Conservation (phyloP, 2,888 invertebrate species). For the Lobophora halterata region DNA sequence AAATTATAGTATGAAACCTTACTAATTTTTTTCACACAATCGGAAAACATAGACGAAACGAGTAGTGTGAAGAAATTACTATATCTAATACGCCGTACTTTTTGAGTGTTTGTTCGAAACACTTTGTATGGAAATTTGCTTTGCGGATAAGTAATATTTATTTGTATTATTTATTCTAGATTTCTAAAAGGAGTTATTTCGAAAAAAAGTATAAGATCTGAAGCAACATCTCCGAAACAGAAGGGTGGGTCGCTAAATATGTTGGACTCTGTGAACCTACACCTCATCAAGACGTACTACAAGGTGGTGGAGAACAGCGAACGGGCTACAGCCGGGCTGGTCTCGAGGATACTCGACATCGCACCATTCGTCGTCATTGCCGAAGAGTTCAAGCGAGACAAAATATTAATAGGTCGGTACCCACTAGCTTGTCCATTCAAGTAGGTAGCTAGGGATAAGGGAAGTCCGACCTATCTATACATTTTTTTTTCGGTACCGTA, state of each 20-base stretch:
- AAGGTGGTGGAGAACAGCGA: conserved; percentile 78
- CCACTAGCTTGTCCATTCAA: too few species aligned
- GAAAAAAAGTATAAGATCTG: conserved; percentile 81
- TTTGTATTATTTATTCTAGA: conserved; percentile 24
- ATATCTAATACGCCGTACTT: too few species aligned
- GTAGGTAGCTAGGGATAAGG: background rate
- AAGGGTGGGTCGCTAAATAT: conserved; percentile 66
- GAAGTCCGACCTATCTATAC: background rate
- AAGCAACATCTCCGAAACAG: conserved; percentile 80
- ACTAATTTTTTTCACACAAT: too few species aligned
- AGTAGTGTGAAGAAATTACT: too few species aligned
- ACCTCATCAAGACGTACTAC: conserved; percentile 84
- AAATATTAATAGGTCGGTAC: conserved; percentile 25
- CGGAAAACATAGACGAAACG: too few species aligned
- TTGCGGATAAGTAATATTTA: background rate
- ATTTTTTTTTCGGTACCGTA: background rate
- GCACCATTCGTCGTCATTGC: conserved; percentile 87
- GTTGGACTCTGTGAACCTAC: conserved; percentile 80
- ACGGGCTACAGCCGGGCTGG: conserved; percentile 82
- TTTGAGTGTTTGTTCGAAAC: too few species aligned
- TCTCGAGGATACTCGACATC: conserved; percentile 88
- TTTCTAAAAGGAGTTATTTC: conserved; percentile 46
- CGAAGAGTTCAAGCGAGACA: conserved; percentile 37
- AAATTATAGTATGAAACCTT: too few species aligned
- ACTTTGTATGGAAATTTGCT: too few species aligned